A percentile compares a stretch with the other conserved stretches of the same genome.
Evolutionary conservation across 2,797 vertebrate species (phyloP).

Genomic region (Syngnathus acus): DNA sequence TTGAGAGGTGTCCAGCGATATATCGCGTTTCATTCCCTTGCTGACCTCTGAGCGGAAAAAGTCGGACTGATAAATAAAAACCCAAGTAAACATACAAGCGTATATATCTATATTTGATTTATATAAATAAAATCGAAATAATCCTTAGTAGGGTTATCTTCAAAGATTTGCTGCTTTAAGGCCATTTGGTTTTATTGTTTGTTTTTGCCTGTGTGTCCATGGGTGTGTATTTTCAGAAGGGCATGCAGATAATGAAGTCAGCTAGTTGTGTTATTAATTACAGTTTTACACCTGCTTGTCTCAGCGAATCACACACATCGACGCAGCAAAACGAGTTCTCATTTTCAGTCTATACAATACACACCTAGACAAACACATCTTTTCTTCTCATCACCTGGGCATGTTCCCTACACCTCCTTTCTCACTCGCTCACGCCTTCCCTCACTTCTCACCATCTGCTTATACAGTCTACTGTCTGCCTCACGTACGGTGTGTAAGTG

Average conservation of each 20-base stretch:
- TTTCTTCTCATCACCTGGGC: constrained; percentile 28
- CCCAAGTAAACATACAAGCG: too few relatives aligned
- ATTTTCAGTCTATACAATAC: constrained; percentile 43
- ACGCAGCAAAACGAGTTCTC: constrained; percentile 29
- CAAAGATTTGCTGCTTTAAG: neutral
- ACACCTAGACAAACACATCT: neutral
- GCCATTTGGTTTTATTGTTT: neutral
- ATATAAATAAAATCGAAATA: too few relatives aligned
- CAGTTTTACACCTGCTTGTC: constrained; percentile 81
- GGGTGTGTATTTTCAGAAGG: constrained; percentile 21
- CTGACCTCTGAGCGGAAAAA: too few relatives aligned
- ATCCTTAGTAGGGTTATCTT: too few relatives aligned
- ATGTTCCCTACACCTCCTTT: constrained; percentile 28
- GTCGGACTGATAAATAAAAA: too few relatives aligned
- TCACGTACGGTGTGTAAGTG: neutral
- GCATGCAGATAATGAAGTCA: constrained; percentile 73
- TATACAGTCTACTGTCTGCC: neutral
- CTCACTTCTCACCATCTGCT: neutral
- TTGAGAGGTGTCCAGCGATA: too few relatives aligned
- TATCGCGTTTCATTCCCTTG: too few relatives aligned
- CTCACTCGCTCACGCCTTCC: constrained; percentile 15
- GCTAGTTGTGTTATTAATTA: constrained; percentile 80
- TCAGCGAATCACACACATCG: constrained; percentile 64
- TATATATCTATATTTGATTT: too few relatives aligned
- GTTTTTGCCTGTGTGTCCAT: constrained; percentile 9